Evolutionary conservation across 2,797 vertebrate species (phyloP), one percentile per base, ranked within the genome.

Genomic region (Bradypodion ventrale): DNA sequence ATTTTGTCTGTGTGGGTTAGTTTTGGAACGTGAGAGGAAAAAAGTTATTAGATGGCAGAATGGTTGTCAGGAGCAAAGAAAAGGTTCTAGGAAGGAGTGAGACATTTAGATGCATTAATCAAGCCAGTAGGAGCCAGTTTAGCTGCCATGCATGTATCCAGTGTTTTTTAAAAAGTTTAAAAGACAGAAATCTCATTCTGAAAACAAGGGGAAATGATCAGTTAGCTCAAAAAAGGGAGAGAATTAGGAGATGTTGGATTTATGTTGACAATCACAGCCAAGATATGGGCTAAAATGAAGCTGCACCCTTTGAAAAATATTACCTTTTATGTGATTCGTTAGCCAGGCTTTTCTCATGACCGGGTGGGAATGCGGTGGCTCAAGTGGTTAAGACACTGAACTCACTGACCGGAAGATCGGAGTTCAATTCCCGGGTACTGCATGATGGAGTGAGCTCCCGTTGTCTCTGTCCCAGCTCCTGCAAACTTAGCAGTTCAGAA

Each of bases 1-100:
- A 87, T 87, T 92, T 87, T 93, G 89, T 90, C 79, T 82, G 46
- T 90, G 86, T 78, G 78, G 90, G 44, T 85, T 83, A 73, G 89
- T 92, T 93, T 91, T 84, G 92, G 84, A 84, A 90, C 88, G 77
- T 0, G 78, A 72, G 83, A 90, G 89, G 92, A 89, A 92, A 90
- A 68, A 83, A 91, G 87, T 40, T 89, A 72, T 87, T 79, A 89
- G 80, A 89, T 70, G 74, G 85, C 84, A 92, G 87, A 91, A 89
- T 76, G 75, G 88, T 68, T 32, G 0, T 83, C 86, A 86, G 83
- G 72, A 62, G 76, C 12, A 82, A 87, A 93, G 88, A 89, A 93
- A 90, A 44, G 80, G 23, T 56, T 73, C 78, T 78, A 86, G 63
- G 81, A 63, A 83, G 46, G 29, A 90, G 77, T 25, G 75, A 77